These are phyloP conservation scores for Bimastos eiseni DNA, from an alignment of 2,888 invertebrate species.

Conservation along the genomic window DNA sequence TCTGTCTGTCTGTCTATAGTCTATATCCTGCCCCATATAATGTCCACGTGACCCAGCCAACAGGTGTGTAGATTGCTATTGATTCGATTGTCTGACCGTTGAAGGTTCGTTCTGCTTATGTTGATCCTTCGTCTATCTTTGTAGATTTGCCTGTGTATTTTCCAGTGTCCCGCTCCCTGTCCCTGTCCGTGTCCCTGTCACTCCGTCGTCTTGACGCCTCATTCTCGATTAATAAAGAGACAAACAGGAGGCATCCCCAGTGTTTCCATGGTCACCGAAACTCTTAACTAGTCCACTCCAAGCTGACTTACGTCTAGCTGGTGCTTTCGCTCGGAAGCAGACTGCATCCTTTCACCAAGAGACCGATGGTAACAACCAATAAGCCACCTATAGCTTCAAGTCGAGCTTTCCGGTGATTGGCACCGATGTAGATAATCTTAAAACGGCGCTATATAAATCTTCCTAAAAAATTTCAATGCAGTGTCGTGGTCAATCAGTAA, in stretches of 20 bases:
- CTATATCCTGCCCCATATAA: neutral
- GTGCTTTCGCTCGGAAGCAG: neutral
- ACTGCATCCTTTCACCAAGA: neutral
- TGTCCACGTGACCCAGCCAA: neutral
- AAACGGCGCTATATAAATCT: too few species aligned
- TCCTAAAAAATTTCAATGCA: too few species aligned
- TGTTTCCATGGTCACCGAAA: neutral
- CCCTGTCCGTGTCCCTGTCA: neutral
- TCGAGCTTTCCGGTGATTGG: too few species aligned
- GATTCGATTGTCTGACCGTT: neutral
- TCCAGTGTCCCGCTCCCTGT: neutral
- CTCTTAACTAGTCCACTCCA: neutral
- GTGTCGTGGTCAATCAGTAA: too few species aligned
- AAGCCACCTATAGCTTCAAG: too few species aligned
- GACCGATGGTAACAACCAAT: too few species aligned
- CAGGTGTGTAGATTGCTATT: neutral
- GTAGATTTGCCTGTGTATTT: neutral
- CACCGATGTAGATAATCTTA: too few species aligned
- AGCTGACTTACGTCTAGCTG: neutral
- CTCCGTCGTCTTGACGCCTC: neutral
- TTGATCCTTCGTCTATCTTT: neutral
- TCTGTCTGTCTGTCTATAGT: neutral
- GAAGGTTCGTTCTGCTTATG: neutral
- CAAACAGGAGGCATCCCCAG: neutral
- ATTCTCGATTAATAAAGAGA: neutral